Base-by-base conservation (phyloP, 2,888 invertebrate genomes). In the Eledona agricola region DNA sequence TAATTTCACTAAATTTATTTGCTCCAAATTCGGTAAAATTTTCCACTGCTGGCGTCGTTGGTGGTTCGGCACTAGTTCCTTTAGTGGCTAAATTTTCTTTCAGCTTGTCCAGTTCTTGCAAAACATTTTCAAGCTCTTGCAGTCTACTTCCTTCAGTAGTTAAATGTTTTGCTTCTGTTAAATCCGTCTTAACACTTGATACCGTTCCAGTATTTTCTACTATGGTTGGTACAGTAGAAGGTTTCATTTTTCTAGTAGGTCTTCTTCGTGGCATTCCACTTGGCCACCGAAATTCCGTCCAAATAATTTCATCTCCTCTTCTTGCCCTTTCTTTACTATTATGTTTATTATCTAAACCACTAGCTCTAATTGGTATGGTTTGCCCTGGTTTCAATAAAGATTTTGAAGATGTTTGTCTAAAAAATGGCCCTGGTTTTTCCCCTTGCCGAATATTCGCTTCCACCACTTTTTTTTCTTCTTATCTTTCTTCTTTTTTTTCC, bases 381-480 rank as follows among this genome's bases (percentile, higher is more conserved):
- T 9, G 45, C 26, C 15, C 6, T 19, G n/a, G 13, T 28, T 16
- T 45, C 26, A 45, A 22, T 16, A 20, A 12, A 11, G 10, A 45
- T 45, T 45, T 45, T 45, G 45, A 32, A 7, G 9, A 26, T 34
- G 32, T 17, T 1, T 15, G 45, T 34, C 45, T 45, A 45, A 45
- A 45, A 45, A 45, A 45, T 32, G 32, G 15, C n/a, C 28, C 2
- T 34, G 7, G 15, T 40, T 7, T 19, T 4, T 6, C 20, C 23
- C 22, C n/a, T 45, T 16, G 7, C 45, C 45, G 19, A 45, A 45
- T 5, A 45, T 34, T 1, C 25, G 23, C 13, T 34, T 32, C 45
- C 45, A 45, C 45, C 34, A 32, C 15, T 45, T 45, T 23, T 45
- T 45, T 16, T 31, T 29, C 17, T 34, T 45, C 6, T 15, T 45